Evolutionary conservation across 2,797 vertebrate genomes (phyloP).

Genomic region (Chrosomus eos): DNA sequence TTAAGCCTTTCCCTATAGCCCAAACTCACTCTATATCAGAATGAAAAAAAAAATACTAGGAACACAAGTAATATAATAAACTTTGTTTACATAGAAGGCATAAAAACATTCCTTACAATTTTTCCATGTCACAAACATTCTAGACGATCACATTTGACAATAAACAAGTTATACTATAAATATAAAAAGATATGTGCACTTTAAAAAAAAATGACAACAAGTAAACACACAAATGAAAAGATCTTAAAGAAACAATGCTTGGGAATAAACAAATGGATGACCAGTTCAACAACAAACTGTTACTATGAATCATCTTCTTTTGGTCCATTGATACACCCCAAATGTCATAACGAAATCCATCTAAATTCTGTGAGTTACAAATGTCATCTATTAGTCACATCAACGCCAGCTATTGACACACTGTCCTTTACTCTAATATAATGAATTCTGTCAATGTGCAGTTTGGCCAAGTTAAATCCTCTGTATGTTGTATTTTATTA

Average conservation of each 20-base stretch:
- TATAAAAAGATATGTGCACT: conserved; percentile 90
- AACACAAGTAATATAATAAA: conserved; percentile 73
- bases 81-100: conserved; percentile 84
- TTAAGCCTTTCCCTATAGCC: not conserved
- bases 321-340: conserved; percentile 52
- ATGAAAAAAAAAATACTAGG: conserved; percentile 22
- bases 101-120: conserved; percentile 72
- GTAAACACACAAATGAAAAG: conserved; percentile 53
- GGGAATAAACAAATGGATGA: conserved; percentile 57
- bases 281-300: conserved; percentile 28
- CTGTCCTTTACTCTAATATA: conserved; percentile 31
- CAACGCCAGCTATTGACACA: conserved; percentile 2
- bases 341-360: conserved; percentile 48
- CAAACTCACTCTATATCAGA: conserved; percentile 8
- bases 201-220: conserved; percentile 65
- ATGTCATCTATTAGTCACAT: conserved; percentile 42
- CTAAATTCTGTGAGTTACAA: conserved; percentile 41
- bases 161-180: conserved; percentile 93
- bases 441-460: conserved; percentile 54
- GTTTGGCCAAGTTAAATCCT: conserved; percentile 61
- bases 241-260: conserved; percentile 66
- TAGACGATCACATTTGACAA: conserved; percentile 95
- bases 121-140: conserved; percentile 80
- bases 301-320: conserved; percentile 22
- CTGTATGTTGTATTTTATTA: conserved; percentile 58